Conservation (phyloP, 2,888 invertebrate species). For the Scaptomyza reducta region DNA sequence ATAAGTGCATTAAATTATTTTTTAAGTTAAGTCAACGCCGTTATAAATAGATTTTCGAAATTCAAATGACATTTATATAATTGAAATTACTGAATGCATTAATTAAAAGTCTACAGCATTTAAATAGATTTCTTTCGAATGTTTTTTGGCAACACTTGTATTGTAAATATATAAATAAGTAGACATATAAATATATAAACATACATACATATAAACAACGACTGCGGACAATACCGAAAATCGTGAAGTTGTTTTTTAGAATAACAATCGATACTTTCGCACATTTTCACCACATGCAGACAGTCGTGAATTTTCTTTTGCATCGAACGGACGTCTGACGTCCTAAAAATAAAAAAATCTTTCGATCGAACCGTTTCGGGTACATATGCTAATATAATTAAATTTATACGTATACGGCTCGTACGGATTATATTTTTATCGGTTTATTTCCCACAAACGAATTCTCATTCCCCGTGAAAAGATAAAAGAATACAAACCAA, state of each 20-base stretch:
- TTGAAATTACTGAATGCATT: constrained; percentile 58
- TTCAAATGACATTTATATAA: constrained; percentile 69
- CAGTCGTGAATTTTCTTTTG: constrained; percentile 84
- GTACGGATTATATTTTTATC: constrained; percentile 68
- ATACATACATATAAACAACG: constrained; percentile 13
- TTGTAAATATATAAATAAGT: constrained; percentile 34
- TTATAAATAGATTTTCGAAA: constrained; percentile 51
- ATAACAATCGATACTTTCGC: constrained; percentile 66
- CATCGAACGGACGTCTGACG: constrained; percentile 83
- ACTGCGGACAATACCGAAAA: constrained; percentile 54
- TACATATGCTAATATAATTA: constrained; percentile 47
- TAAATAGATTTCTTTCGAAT: constrained; percentile 64
- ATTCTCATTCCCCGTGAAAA: constrained; percentile 64
- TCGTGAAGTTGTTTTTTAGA: constrained; percentile 50
- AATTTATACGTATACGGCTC: constrained; percentile 62
- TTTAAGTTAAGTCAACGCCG: constrained; percentile 41
- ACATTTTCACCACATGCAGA: constrained; percentile 68
- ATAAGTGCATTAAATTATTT: constrained; percentile 40
- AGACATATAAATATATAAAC: constrained; percentile 9
- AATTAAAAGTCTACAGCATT: constrained; percentile 59
- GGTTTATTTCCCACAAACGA: constrained; percentile 62
- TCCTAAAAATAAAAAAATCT: constrained; percentile 53
- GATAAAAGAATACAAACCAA: constrained; percentile 56
- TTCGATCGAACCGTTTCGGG: constrained; percentile 77
- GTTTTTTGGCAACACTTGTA: constrained; percentile 74